Evolutionary conservation across 1,140 invertebrate species (phyloP).

Genomic region (Orchestia grillus): DNA sequence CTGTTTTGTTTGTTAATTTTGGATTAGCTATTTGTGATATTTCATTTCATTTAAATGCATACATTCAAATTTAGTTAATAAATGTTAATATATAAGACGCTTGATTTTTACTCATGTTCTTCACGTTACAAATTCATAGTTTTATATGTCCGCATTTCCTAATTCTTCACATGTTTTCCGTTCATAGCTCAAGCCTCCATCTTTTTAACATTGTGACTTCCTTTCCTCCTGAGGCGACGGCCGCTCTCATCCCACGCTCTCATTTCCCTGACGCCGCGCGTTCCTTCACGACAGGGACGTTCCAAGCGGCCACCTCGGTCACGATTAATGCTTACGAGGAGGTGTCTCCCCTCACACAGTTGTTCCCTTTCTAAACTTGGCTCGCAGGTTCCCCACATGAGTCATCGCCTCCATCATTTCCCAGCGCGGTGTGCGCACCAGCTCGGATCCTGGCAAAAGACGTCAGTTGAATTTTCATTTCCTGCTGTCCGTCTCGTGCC

Average conservation of each 20-base stretch:
- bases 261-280: not conserved
- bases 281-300: not conserved
- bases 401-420: not conserved
- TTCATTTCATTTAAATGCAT: too few relatives aligned
- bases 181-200: too few relatives aligned
- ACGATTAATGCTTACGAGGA: not conserved
- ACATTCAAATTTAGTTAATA: too few relatives aligned
- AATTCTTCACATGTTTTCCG: too few relatives aligned
- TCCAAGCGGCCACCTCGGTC: not conserved
- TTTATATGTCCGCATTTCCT: too few relatives aligned
- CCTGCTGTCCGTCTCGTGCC: not conserved
- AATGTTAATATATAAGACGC: too few relatives aligned
- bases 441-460: not conserved
- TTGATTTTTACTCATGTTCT: too few relatives aligned
- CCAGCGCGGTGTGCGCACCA: not conserved
- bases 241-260: too few relatives aligned
- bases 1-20: too few relatives aligned
- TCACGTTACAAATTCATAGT: too few relatives aligned
- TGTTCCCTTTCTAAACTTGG: not conserved
- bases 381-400: not conserved
- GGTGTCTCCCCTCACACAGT: not conserved
- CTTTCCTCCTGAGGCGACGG: not conserved
- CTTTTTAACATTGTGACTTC: not conserved
- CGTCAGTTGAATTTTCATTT: not conserved
- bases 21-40: too few relatives aligned